Conservation (phyloP, 2,797 vertebrate species). For the Paedocypris micromegethes region DNA sequence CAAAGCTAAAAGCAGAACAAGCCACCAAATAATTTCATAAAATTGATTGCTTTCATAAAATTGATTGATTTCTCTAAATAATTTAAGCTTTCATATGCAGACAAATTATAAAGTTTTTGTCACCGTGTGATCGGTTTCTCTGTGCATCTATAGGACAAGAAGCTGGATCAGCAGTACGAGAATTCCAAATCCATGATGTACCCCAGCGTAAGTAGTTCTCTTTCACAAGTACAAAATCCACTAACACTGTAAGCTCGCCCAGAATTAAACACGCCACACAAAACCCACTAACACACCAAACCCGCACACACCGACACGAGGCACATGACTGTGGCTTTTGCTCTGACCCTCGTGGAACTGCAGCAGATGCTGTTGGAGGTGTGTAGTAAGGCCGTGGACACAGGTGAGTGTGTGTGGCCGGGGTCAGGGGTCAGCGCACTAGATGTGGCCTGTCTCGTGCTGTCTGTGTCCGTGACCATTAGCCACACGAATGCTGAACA, state of each 20-base stretch:
- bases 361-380: slow-evolving; percentile 79
- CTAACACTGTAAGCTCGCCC: not conserved
- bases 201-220: slow-evolving; percentile 79
- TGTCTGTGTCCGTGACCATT: slow-evolving; percentile 18
- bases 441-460: slow-evolving; percentile 34
- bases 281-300: slow-evolving; percentile 16
- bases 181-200: slow-evolving; percentile 77
- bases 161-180: slow-evolving; percentile 89
- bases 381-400: slow-evolving; percentile 69
- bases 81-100: not conserved
- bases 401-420: slow-evolving; percentile 69
- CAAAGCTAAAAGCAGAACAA: no score
- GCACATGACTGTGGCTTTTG: slow-evolving; percentile 67
- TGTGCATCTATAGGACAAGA: slow-evolving; percentile 80
- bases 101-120: not conserved
- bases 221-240: no score
- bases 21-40: no score
- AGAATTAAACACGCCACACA: not conserved
- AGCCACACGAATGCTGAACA: slow-evolving; percentile 15
- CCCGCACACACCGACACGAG: slow-evolving; percentile 12
- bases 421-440: slow-evolving; percentile 4
- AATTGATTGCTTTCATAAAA: not conserved
- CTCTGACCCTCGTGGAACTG: slow-evolving; percentile 69
- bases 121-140: not conserved
- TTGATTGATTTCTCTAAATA: not conserved